Base-by-base conservation (phyloP, 1,140 invertebrate genomes). In the Diploscapter pachys region DNA sequence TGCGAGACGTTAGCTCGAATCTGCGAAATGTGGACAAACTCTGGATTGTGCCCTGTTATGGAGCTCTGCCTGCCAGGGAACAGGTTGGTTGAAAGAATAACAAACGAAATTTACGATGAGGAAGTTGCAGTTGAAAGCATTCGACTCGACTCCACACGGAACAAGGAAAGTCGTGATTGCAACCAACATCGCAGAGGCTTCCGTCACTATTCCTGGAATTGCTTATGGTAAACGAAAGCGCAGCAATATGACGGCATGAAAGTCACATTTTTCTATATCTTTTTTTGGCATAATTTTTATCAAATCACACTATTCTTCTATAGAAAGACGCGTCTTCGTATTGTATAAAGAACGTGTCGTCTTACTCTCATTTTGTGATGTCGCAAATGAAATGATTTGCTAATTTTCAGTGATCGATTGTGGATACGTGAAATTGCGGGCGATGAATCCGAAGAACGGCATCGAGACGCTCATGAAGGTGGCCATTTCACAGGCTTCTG, bases 101-200 rank as follows among this genome's bases (percentile, higher is more conserved):
- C n/a, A 9, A 8, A 57, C 2, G 3, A 50, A 1, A 8, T 64
- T 9, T 53, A 63, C 52, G 53, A 56, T 13, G 55, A 6, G 8
- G 65, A 51, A 67, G 0, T 69, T 81, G 70, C 92, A 98, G 86
- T 83, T 98, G 59, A 93, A 92, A 85, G 93, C 93, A 2, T 97
- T 97, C 87, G 91, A 92, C 81, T 89, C 89, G 53, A 89, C 91
- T 3, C 89, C 92, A n/a, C 81, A 85, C 8, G 89, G 90, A 81
- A 89, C 89, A 0, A 88, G 96, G 54, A 99, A 99, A 88, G 90
- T 98, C 52, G 90, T 99, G 0, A 88, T 98, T 13, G 92, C 96
- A 0, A 99, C 96, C 3, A 99, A 99, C 86, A 94, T 99, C 71
- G 96, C 96, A 0, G 96, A 99, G 88, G 94, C 96, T 0, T 98